These are phyloP conservation scores for Boloria selene DNA, from an alignment of 2,888 invertebrate genomes.

Conservation along the genomic window DNA sequence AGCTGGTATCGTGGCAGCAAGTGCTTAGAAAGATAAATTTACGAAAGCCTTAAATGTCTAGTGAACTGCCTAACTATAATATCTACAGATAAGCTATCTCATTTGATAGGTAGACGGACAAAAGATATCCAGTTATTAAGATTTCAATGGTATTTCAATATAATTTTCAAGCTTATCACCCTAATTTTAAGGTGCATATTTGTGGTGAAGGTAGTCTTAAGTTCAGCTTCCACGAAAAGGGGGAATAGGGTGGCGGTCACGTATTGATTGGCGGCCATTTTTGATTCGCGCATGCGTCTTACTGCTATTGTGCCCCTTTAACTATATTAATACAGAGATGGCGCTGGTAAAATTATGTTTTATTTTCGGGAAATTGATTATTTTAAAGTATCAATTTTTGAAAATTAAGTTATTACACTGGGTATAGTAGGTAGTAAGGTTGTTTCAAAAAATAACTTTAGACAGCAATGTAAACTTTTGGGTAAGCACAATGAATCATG, in stretches of 20 bases:
- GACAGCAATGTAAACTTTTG: no score
- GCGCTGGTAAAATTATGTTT: conserved; percentile 52
- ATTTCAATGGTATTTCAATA: conserved; percentile 44
- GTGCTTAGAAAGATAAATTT: conserved; percentile 15
- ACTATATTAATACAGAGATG: conserved; percentile 60
- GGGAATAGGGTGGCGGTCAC: conserved; percentile 64
- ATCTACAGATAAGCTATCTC: conserved; percentile 32
- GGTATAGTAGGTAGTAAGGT: no score
- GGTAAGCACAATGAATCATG: no score
- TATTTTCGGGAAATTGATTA: background rate
- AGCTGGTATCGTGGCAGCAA: background rate
- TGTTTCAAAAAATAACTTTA: no score
- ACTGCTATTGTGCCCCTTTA: conserved; percentile 42
- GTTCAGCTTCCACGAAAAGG: conserved; percentile 51
- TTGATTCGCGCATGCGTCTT: conserved; percentile 67
- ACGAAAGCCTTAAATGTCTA: conserved; percentile 25
- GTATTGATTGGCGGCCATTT: conserved; percentile 79
- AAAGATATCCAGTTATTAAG: conserved; percentile 57
- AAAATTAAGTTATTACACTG: no score
- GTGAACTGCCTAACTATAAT: conserved; percentile 26
- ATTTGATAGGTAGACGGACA: conserved; percentile 53
- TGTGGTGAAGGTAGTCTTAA: conserved; percentile 42
- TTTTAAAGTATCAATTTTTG: no score
- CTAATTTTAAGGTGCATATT: conserved; percentile 48
- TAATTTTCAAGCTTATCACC: conserved; percentile 44